Evolutionary conservation across 2,113 vertebrate genomes (phyloP).

Genomic region (Oryzias celebensis): DNA sequence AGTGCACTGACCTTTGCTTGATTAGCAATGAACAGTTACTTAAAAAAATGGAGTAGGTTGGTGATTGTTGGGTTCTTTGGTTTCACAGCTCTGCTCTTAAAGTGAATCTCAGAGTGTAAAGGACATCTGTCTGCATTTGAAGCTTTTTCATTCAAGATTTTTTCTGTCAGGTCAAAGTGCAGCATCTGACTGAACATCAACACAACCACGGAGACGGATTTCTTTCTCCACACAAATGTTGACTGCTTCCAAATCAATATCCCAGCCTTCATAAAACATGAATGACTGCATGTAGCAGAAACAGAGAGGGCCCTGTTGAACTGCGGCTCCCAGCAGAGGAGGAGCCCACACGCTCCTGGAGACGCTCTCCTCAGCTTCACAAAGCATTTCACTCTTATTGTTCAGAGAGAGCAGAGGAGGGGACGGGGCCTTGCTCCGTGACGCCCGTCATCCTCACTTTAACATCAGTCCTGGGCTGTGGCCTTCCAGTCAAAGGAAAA

Average conservation of each 20-base stretch:
- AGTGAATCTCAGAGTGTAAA: background rate
- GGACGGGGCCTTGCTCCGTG: conserved; percentile 19
- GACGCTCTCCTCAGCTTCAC: conserved; percentile 35
- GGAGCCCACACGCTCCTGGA: conserved; percentile 41
- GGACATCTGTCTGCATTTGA: background rate
- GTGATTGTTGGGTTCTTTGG: background rate
- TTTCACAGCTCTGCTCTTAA: background rate
- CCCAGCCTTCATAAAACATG: conserved; percentile 71
- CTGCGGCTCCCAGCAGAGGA: conserved; percentile 66
- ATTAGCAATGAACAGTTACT: too few relatives aligned
- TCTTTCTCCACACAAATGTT: conserved; percentile 30
- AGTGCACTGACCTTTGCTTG: too few relatives aligned
- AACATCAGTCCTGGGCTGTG: conserved; percentile 23
- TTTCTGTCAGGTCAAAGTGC: conserved; percentile 12
- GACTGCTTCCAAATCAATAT: conserved; percentile 67
- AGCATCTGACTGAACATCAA: conserved; percentile 21
- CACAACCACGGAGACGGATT: conserved; percentile 8
- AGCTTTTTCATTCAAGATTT: conserved; percentile 29
- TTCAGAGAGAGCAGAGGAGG: conserved; percentile 28
- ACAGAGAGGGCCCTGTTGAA: conserved; percentile 56
- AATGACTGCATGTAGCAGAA: conserved; percentile 62
- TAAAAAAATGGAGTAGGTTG: conserved; percentile 1
- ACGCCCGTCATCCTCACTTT: conserved; percentile 45
- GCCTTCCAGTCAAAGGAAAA: conserved; percentile 17
- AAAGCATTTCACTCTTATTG: conserved; percentile 36